Evolutionary conservation across 1,140 invertebrate genomes (phyloP).

Genomic region (Megalopta genalis): DNA sequence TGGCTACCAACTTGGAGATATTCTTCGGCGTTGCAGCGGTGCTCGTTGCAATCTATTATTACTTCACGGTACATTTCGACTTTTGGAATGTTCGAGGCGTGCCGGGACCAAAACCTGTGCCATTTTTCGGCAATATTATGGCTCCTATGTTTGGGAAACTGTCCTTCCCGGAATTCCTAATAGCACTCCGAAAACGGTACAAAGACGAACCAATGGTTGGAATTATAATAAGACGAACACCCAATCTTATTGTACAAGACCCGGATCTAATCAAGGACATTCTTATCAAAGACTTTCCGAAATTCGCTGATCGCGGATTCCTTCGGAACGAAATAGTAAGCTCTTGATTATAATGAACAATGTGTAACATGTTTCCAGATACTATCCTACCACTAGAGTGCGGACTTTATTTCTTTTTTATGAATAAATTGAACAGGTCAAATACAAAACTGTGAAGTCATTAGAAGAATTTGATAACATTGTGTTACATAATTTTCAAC

Average conservation of each 20-base stretch:
- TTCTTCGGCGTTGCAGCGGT: conserved; percentile 29
- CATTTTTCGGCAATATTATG: conserved; percentile 69
- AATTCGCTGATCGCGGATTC: conserved; percentile 72
- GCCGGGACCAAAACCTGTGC: conserved; percentile 59
- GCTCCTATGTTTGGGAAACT: conserved; percentile 12
- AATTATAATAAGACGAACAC: conserved; percentile 68
- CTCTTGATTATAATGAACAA: neutral
- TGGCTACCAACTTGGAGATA: conserved; percentile 38
- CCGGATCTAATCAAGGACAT: conserved; percentile 77
- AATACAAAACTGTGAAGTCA: no score
- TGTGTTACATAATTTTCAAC: no score
- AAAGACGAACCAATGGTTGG: conserved; percentile 74
- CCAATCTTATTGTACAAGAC: conserved; percentile 74
- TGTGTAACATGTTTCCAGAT: no score
- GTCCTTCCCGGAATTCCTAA: conserved; percentile 32
- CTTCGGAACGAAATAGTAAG: neutral
- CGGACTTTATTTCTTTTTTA: no score
- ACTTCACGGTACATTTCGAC: conserved; percentile 43
- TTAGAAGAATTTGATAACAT: no score
- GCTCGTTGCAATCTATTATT: conserved; percentile 53
- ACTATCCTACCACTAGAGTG: no score
- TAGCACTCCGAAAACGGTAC: conserved; percentile 35
- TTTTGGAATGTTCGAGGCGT: conserved; percentile 71
- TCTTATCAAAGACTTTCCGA: conserved; percentile 78
- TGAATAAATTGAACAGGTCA: no score